Evolutionary conservation across 1,140 invertebrate genomes (phyloP), one percentile per base, ranked within the genome.

Genomic region (Batillaria attramentaria): DNA sequence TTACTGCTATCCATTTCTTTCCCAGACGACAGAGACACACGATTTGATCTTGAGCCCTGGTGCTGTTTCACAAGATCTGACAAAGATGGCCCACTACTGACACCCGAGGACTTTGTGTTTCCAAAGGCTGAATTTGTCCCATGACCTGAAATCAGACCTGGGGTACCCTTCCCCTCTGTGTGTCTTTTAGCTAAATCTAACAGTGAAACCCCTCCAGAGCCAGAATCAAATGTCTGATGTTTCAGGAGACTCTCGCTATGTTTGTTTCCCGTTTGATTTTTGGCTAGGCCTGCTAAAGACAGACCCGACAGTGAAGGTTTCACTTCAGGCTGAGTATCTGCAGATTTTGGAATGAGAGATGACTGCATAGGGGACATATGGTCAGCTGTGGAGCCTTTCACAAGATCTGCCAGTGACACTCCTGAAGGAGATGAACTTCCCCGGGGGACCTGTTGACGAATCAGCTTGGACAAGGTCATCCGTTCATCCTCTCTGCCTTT

Each of bases 31-130:
- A 33, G 28, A 33, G 20, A 6, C 3, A 31, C 6, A 13, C 50
- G 72, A 24, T 60, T 74, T 39, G 24, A 28, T 39, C 35, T 35
- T 74, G n/a, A n/a, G 24, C 72, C 16, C 46, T 68, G 33, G 60
- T 81, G 79, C 37, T 81, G 69, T 42, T 78, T 78, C 5, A 81
- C 62, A 4, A 84, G 41, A 20, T 80, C 73, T 72, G 81, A 75
- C 50, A 84, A 73, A 42, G 81, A 80, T 16, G 77, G 24, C 18
- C 78, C 60, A 16, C 69, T 46, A 41, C 37, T 42, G 10, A 31
- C 20, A 41, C 39, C 37, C 10, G 33, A 24, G 33, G 13, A 18
- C 8, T 62, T 62, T 8, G 37, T 76, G n/a, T 69, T 28, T 75
- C 42, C 42, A 13, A 50, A 35, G 43, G 31, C 46, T 24, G 62